These are phyloP conservation scores for Drosophila conformis DNA, from an alignment of 2,888 invertebrate genomes.

Conservation along the genomic window DNA sequence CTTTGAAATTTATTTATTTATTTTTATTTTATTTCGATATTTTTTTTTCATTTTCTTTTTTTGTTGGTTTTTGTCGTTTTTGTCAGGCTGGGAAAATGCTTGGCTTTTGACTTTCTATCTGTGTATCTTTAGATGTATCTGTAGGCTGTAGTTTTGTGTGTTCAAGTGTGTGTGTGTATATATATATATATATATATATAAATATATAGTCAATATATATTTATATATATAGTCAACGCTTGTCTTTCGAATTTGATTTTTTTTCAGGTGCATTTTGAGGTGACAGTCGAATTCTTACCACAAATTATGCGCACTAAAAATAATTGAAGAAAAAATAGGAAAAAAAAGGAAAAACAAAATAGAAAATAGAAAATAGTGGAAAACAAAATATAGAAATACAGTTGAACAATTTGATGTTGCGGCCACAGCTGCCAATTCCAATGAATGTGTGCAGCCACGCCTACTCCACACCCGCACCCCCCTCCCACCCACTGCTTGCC, in stretches of 20 bases:
- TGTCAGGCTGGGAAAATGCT: conserved; percentile 51
- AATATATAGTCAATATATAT: conserved; percentile 17
- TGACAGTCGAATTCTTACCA: conserved; percentile 73
- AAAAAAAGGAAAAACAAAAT: not conserved
- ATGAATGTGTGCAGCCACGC: conserved; percentile 22
- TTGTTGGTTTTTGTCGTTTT: conserved; percentile 11
- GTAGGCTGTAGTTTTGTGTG: conserved; percentile 20
- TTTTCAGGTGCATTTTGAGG: conserved; percentile 78
- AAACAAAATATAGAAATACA: conserved; percentile 4
- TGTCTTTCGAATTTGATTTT: conserved; percentile 31
- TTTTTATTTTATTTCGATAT: conserved; percentile 47
- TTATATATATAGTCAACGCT: conserved; percentile 31
- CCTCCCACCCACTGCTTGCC: not conserved
- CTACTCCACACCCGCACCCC: not conserved
- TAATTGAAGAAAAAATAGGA: conserved; percentile 54
- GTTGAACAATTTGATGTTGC: not conserved
- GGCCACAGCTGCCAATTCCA: conserved; percentile 41
- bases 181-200: not conserved
- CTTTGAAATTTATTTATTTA: conserved; percentile 52
- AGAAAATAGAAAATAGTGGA: not conserved
- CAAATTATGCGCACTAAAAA: conserved; percentile 81
- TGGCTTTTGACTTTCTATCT: conserved; percentile 32
- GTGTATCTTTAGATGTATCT: conserved; percentile 22
- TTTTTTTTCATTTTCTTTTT: conserved; percentile 18
- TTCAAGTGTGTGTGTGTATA: conserved; percentile 13